A percentile compares a stretch with the other conserved stretches of the same genome.
Conservation (phyloP, 2,113 vertebrate genomes). For the Callorhinus ursinus region DNA sequence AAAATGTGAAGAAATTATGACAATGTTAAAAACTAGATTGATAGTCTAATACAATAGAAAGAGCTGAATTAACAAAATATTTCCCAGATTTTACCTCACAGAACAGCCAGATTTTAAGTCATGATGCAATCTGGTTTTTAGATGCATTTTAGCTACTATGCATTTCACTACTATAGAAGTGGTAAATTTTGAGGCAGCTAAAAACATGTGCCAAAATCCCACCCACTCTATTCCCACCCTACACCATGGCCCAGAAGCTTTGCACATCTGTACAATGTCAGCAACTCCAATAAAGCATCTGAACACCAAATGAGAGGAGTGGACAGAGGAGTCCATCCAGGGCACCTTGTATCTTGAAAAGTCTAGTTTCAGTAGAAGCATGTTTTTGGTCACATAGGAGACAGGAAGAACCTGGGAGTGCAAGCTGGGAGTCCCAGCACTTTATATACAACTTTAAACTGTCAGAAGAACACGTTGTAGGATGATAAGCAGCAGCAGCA, state of each 20-base stretch:
- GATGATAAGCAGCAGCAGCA: neutral
- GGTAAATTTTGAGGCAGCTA: neutral
- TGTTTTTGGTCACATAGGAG: neutral
- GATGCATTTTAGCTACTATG: neutral
- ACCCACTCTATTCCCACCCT: neutral
- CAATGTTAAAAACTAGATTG: neutral
- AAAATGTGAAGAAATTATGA: neutral
- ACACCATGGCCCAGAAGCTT: neutral
- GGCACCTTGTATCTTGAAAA: neutral
- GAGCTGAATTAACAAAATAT: slow-evolving; percentile 9
- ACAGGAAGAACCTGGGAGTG: neutral
- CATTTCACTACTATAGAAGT: neutral
- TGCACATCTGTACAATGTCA: neutral
- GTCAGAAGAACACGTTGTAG: neutral
- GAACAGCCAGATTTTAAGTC: slow-evolving; percentile 11
- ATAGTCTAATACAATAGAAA: neutral
- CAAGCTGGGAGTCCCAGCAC: neutral
- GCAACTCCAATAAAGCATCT: neutral
- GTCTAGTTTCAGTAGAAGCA: neutral
- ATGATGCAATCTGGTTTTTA: neutral
- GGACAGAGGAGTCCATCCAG: neutral
- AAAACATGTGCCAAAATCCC: neutral
- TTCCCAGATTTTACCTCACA: neutral
- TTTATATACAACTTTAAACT: neutral
- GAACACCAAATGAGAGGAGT: neutral